Evolutionary conservation across 2,888 invertebrate species (phyloP).

Genomic region (Trissoscelio sp.): DNA sequence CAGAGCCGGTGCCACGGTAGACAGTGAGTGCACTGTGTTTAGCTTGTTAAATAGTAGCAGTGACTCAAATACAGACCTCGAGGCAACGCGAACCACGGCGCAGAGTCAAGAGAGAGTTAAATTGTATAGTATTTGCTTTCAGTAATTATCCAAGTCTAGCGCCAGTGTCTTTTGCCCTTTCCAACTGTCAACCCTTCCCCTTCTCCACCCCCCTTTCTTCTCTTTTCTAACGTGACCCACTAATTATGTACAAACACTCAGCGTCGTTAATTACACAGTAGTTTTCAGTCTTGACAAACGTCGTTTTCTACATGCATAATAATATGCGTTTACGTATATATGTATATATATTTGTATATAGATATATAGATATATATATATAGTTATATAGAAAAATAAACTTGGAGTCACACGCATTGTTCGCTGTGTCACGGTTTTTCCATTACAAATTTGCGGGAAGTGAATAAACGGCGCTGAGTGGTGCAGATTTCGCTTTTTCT

Average conservation of each 20-base stretch:
- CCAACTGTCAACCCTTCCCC: slow-evolving; percentile 49
- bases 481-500: background rate
- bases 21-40: slow-evolving; percentile 67
- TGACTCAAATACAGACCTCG: slow-evolving; percentile 70
- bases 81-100: slow-evolving; percentile 59
- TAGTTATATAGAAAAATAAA: too few relatives aligned
- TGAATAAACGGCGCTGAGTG: slow-evolving; percentile 3
- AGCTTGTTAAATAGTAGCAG: slow-evolving; percentile 73
- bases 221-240: slow-evolving; percentile 71
- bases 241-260: slow-evolving; percentile 78
- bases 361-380: too few relatives aligned
- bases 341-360: too few relatives aligned
- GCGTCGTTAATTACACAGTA: slow-evolving; percentile 65
- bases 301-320: slow-evolving; percentile 38
- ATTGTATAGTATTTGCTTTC: slow-evolving; percentile 78
- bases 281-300: slow-evolving; percentile 53
- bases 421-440: slow-evolving; percentile 6
- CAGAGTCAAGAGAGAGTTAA: slow-evolving; percentile 70
- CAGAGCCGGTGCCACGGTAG: slow-evolving; percentile 36
- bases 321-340: slow-evolving; percentile 31
- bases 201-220: slow-evolving; percentile 32
- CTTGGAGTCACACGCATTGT: slow-evolving; percentile 17
- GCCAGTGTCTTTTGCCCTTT: slow-evolving; percentile 70
- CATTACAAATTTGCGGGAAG: background rate
- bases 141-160: slow-evolving; percentile 76